Conservation (phyloP, 2,888 invertebrate genomes). For the Odontothrips loti region DNA sequence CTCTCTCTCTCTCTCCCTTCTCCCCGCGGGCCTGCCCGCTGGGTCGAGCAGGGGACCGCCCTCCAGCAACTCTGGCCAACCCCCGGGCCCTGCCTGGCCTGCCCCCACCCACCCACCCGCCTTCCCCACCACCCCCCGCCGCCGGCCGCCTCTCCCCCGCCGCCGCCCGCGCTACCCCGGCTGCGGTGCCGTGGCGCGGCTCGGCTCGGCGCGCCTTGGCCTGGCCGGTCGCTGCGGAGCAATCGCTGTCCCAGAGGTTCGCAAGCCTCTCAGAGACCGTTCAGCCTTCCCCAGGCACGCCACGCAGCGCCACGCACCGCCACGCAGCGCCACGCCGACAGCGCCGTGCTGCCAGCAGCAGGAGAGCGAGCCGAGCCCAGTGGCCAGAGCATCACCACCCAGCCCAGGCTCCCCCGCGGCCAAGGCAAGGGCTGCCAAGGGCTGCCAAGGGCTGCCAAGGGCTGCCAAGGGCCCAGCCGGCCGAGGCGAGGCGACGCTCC, state of each 20-base stretch:
- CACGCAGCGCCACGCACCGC: not conserved
- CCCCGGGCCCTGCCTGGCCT: not conserved
- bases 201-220: too few species aligned
- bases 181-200: not conserved
- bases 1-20: not conserved
- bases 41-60: not conserved
- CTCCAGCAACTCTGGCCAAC: not conserved
- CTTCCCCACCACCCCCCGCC: not conserved
- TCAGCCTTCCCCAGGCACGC: conserved; percentile 13
- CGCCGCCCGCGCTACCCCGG: not conserved
- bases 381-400: too few species aligned
- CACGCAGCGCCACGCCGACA: not conserved
- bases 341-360: not conserved
- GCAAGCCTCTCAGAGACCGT: conserved; percentile 19
- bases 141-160: not conserved
- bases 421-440: not conserved
- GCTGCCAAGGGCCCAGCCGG: too few species aligned
- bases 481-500: not conserved
- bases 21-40: not conserved
- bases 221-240: not conserved
- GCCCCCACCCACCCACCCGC: not conserved
- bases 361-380: too few species aligned
- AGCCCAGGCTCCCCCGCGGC: not conserved
- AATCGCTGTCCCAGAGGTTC: not conserved
- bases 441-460: too few species aligned